Percentiles rank a stretch among this genome's conserved stretches.
These are phyloP conservation scores for Sesia apiformis DNA, from an alignment of 2,888 invertebrate species.

Conservation along the genomic window DNA sequence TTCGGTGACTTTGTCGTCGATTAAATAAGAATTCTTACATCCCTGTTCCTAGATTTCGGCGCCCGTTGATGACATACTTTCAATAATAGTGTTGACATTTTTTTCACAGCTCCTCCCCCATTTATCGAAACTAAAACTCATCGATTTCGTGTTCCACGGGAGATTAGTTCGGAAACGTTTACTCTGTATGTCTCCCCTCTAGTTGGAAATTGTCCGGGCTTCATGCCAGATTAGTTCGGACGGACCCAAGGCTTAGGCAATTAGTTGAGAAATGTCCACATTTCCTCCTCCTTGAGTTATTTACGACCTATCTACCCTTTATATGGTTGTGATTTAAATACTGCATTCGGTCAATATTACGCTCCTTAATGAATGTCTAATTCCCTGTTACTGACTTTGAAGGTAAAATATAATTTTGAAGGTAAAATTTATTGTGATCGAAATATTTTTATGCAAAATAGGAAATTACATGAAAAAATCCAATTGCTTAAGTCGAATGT, in stretches of 20 bases:
- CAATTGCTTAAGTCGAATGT: too few relatives aligned
- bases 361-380: too few relatives aligned
- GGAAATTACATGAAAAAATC: too few relatives aligned
- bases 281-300: constrained; percentile 1
- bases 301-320: too few relatives aligned
- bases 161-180: constrained; percentile 50
- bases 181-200: constrained; percentile 13
- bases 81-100: constrained; percentile 56
- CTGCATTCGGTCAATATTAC: too few relatives aligned
- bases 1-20: too few relatives aligned
- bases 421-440: too few relatives aligned
- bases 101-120: constrained; percentile 32
- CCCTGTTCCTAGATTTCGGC: not conserved
- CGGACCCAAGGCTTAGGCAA: constrained; percentile 8
- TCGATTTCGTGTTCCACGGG: constrained; percentile 51
- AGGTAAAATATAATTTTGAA: too few relatives aligned
- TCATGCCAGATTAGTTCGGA: constrained; percentile 36
- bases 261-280: constrained; percentile 11
- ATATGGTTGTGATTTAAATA: too few relatives aligned
- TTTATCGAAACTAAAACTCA: constrained; percentile 31
- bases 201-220: constrained; percentile 18
- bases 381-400: too few relatives aligned
- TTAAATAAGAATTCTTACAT: too few relatives aligned
- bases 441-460: too few relatives aligned
- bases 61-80: not conserved